Evolutionary conservation across 1,140 invertebrate genomes (phyloP).

Genomic region (Listronotus oregonensis): DNA sequence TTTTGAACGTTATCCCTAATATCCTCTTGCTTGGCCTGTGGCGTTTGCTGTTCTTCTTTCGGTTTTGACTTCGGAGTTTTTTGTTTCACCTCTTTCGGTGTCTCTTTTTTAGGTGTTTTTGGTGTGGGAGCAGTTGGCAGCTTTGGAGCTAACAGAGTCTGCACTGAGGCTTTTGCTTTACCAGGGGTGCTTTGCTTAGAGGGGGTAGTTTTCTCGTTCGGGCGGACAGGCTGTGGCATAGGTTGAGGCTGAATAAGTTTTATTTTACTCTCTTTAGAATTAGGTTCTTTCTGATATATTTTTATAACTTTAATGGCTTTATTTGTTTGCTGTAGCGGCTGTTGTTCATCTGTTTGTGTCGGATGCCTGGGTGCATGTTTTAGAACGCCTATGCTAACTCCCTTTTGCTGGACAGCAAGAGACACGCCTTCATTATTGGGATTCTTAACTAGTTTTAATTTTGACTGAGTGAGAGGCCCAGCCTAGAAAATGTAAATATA

Average conservation of each 20-base stretch:
- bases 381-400: conserved; percentile 49
- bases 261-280: conserved; percentile 22
- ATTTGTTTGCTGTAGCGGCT: neutral
- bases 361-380: conserved; percentile 48
- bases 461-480: conserved; percentile 47
- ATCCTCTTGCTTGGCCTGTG: conserved; percentile 38
- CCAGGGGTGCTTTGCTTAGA: conserved; percentile 22
- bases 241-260: conserved; percentile 33
- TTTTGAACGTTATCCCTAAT: conserved; percentile 79
- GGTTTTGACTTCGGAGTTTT: conserved; percentile 29
- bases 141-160: conserved; percentile 40
- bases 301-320: conserved; percentile 34
- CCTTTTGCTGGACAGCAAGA: conserved; percentile 48
- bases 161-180: conserved; percentile 26
- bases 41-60: conserved; percentile 26
- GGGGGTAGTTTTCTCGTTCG: neutral
- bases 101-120: conserved; percentile 34
- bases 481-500: conserved; percentile 28
- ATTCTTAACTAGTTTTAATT: conserved; percentile 53
- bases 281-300: conserved; percentile 38
- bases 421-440: conserved; percentile 47
- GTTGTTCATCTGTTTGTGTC: conserved; percentile 29
- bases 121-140: conserved; percentile 15
- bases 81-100: conserved; percentile 24
- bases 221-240: conserved; percentile 19